Base-by-base conservation (phyloP, 2,797 vertebrate species). In the Microctenopoma steveboyesi region DNA sequence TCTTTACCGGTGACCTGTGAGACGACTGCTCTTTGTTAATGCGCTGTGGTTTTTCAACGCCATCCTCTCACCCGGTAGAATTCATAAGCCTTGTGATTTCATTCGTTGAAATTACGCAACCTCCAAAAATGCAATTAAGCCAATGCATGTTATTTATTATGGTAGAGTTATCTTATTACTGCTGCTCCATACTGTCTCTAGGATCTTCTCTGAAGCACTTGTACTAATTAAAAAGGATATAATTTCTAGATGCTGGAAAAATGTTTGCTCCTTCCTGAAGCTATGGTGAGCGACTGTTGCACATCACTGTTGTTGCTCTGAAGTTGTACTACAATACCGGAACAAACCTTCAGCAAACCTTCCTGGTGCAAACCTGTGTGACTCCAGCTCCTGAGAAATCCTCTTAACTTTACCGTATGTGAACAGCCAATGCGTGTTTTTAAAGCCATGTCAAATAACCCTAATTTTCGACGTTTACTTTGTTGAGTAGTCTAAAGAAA, bases 1-100 rank as follows among this genome's bases (percentile, higher is more conserved):
- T 86, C 78, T 84, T 82, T 74, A 86, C 75, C 82, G 67, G 52
- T 88, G 86, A 89, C 86, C 88, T 84, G 81, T 80, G 82, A 72
- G 81, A 85, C 60, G 77, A 78, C 81, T 61, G 49, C 69, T n/a
- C 70, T 37, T 46, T 79, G 71, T 68, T 72, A 83, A 86, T 67
- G 72, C 76, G 48, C 74, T 42, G 58, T 72, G 4, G 58, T 68
- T 76, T 82, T 80, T 47, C 72, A 84, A 79, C 68, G 28, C 37
- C 13, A 1, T 59, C 64, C 79, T 72, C 77, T 75, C 64, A 45
- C 47, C 45, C 81, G 37, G 49, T 39, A 50, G 51, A 39, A 86
- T 82, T 84, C 66, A 81, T 66, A 72, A 74, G 63, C 72, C 47
- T 59, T 33, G 49, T 52, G 72, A 78, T 86, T 81, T 72, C 71